Conservation (phyloP, 2,888 invertebrate genomes). For the Phengaris arion region DNA sequence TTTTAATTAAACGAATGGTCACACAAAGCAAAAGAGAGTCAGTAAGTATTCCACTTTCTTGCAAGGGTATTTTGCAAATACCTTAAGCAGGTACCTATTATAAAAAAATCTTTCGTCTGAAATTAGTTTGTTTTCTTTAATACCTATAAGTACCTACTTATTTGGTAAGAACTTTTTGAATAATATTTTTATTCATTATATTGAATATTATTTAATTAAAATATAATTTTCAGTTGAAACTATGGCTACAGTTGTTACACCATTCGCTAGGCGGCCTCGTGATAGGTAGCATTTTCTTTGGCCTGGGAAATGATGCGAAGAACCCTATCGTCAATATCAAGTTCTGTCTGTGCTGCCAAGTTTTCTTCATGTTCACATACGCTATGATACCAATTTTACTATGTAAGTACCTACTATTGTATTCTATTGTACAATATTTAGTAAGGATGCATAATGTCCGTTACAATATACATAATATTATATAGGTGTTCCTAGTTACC, state of each 20-base stretch:
- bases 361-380: slow-evolving; percentile 83
- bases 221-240: slow-evolving; percentile 54
- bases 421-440: neutral
- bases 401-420: slow-evolving; percentile 69
- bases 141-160: too few relatives aligned
- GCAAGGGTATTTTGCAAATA: too few relatives aligned
- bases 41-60: slow-evolving; percentile 51
- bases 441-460: too few relatives aligned
- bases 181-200: neutral
- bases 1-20: slow-evolving; percentile 76
- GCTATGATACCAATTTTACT: slow-evolving; percentile 80
- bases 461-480: too few relatives aligned
- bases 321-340: slow-evolving; percentile 80
- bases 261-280: slow-evolving; percentile 76
- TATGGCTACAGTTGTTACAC: slow-evolving; percentile 79
- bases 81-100: slow-evolving; percentile 53
- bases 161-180: too few relatives aligned
- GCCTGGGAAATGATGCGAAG: slow-evolving; percentile 78
- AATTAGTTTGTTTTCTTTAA: too few relatives aligned
- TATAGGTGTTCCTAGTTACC: too few relatives aligned
- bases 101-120: too few relatives aligned
- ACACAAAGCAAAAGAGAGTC: slow-evolving; percentile 77
- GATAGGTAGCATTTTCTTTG: slow-evolving; percentile 78
- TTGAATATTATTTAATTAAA: neutral
- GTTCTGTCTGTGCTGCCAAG: slow-evolving; percentile 78